Evolutionary conservation across 2,888 invertebrate species (phyloP), one percentile per base, ranked within the genome.

Genomic region (Scaptomyza tumidula): DNA sequence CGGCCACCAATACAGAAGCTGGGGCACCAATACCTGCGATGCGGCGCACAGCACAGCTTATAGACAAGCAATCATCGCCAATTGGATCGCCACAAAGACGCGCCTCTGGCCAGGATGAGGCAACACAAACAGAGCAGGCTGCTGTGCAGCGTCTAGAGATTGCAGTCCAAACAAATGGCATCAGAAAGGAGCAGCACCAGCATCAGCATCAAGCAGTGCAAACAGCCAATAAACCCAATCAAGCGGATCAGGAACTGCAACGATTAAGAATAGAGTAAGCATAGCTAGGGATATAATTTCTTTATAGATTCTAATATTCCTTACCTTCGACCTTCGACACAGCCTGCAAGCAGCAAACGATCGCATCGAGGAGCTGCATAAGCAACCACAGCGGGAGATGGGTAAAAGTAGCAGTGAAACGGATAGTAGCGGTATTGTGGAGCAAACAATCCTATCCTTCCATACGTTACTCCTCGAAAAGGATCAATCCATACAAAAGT

Each of bases 401-500:
- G 52, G 44, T 53, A 48, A 65, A 70, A 19, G 55, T n/a, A 49
- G 61, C 67, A 52, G 78, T 54, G 70, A 81, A 53, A 35, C 81
- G 67, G 61, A 88, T 69, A 81, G 78, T 83, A 62, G 88, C 84
- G 71, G 92, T 74, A 66, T 88, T 52, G 92, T 91, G 11, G 83
- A 86, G 82, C 92, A 92, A 75, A 94, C 92, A 54, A 93, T 92
- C 53, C 88, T 89, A 73, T 94, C 93, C 52, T 93, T 93, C n/a
- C 93, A 94, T 86, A 93, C 93, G 0, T 88, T 94, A 11, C 91
- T 94, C 1, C 90, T 92, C 24, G 94, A 94, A 81, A 94, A 94
- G 81, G 94, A 94, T 79, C 93, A 93, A 67, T 93, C 93, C 4
- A 91, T 94, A n/a, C 90, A 90, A 27, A 93, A 94, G 75, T 94